Conservation (phyloP, 2,888 invertebrate genomes). For the Aquatica leii region DNA sequence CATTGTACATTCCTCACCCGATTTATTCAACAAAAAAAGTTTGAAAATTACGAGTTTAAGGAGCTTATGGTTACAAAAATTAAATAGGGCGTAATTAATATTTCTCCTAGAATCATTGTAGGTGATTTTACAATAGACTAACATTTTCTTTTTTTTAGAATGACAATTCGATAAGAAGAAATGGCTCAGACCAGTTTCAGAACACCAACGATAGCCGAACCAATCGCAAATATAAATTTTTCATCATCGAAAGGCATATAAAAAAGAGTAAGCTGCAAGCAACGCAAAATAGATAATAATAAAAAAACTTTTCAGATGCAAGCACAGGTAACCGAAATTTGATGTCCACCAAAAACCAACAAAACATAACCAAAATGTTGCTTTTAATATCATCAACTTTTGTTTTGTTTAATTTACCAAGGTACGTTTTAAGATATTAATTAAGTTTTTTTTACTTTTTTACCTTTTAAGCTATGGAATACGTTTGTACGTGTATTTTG, state of each 20-base stretch:
- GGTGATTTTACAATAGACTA: no score
- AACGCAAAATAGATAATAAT: background rate
- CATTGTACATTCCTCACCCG: no score
- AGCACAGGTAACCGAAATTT: slow-evolving; percentile 59
- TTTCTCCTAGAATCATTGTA: no score
- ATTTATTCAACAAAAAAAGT: no score
- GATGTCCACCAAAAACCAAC: slow-evolving; percentile 60
- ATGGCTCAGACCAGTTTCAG: background rate
- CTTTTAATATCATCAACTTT: slow-evolving; percentile 72
- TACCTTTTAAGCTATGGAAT: slow-evolving; percentile 64
- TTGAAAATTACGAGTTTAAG: no score
- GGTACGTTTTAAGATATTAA: slow-evolving; percentile 57
- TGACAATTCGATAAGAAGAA: slow-evolving; percentile 3
- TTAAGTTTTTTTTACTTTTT: no score
- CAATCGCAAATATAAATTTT: slow-evolving; percentile 7
- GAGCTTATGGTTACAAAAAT: no score
- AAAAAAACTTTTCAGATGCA: slow-evolving; percentile 55
- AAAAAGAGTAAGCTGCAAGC: background rate
- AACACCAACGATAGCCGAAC: background rate
- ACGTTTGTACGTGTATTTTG: slow-evolving; percentile 63
- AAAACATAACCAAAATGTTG: slow-evolving; percentile 72
- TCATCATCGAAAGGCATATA: background rate
- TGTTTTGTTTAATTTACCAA: slow-evolving; percentile 69
- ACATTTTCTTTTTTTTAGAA: background rate
- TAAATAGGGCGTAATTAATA: background rate